Evolutionary conservation across 2,888 invertebrate genomes (phyloP), one percentile per base, ranked within the genome.

Genomic region (Sclerodermus sp.): DNA sequence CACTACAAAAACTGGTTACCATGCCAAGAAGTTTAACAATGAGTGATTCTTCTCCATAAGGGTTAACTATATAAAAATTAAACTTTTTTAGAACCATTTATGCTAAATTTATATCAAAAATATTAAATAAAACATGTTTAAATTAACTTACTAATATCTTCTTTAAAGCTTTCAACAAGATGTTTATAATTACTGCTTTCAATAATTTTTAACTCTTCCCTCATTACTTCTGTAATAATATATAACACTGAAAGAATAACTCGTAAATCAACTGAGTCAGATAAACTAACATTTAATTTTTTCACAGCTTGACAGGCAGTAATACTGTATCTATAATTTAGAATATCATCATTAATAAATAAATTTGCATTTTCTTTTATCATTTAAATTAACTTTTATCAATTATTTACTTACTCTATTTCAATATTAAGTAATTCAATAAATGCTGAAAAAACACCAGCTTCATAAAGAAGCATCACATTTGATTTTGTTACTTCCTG

Each of bases 1-100:
- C 97, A 64, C 94, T 93, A 79, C 98, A 98, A 74, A 98, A 95
- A 64, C 91, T 87, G 30, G 96, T 96, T 23, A 98, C 93, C 97
- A 99, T 97, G 58, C 92, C 90, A 51, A 99, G 84, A 45, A 99
- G 82, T 71, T 94, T 92, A 2, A 96, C 88, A 32, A 92, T 88
- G 23, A 97, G 78, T 51, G 94, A 79, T 75, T 96, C 96, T 67
- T 96, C 94, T 18, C 88, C 87, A 45, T 81, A 78, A 6, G 84
- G 80, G 70, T 82, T 81, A 49, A 83, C 81, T 68, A 74, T 63
- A 49, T 51, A 78, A 4, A 31, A 47, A 43, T 36, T 17, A 30
- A 12, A 37, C 6, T 17, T 29, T 1, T 1, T 14, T 14, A 18
- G n/a, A 41, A 18, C 39, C 30, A 23, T 23, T 23, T 23, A 23